Conservation (phyloP, 53 echinoderm and acorn worm genomes). For the Actinopyga echinites region DNA sequence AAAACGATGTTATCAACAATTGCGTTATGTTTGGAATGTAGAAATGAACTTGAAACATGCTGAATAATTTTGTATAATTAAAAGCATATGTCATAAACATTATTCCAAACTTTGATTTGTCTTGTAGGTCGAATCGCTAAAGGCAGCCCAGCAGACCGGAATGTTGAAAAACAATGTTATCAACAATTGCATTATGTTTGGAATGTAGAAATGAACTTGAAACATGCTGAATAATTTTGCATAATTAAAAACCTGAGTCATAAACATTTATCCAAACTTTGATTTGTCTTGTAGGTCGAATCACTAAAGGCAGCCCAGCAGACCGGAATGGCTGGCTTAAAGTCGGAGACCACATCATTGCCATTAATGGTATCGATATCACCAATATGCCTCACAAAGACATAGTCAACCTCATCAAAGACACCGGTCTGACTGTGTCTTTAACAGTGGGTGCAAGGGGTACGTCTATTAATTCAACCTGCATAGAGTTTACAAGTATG, state of each 20-base stretch:
- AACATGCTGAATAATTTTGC: no score
- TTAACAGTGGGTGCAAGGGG: slow-evolving; percentile 92
- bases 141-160: slow-evolving; percentile 93
- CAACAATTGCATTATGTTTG: no score
- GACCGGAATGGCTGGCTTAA: slow-evolving; percentile 79
- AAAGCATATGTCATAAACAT: no score
- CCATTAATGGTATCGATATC: slow-evolving; percentile 88
- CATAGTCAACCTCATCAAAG: slow-evolving; percentile 97
- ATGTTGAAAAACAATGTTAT: no score
- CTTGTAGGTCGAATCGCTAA: slow-evolving; percentile 85
- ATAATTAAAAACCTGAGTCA: no score
- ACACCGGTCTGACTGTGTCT: slow-evolving; percentile 81
- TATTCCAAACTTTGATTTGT: background rate
- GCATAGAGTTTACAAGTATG: background rate
- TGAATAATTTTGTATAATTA: no score
- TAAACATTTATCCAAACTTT: no score
- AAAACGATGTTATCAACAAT: no score
- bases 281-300: slow-evolving; percentile 67
- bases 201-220: no score
- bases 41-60: no score
- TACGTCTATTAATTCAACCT: slow-evolving; percentile 25
- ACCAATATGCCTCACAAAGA: slow-evolving; percentile 88
- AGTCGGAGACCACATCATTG: slow-evolving; percentile 88
- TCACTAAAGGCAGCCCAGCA: slow-evolving; percentile 93
- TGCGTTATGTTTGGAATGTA: no score